A percentile compares a stretch with the other conserved stretches of the same genome.
Conservation (phyloP, 2,797 vertebrate species). For the Pseudomugil tenellus region DNA sequence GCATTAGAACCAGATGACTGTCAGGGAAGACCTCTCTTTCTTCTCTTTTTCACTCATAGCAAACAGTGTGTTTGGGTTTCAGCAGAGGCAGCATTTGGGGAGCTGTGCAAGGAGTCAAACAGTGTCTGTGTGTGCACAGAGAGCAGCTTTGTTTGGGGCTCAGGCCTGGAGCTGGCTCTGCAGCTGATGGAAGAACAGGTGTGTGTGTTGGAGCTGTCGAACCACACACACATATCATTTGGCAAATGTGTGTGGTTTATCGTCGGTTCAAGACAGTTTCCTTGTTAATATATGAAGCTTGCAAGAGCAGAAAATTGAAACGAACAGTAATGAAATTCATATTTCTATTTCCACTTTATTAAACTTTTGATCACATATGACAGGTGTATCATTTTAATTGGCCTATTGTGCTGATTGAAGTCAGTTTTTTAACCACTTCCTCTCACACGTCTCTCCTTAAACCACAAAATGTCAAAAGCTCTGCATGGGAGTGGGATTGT, state of each 20-base stretch:
- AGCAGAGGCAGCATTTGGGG: slow-evolving; percentile 34
- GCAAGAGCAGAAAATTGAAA: slow-evolving; percentile 2
- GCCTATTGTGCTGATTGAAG: slow-evolving; percentile 12
- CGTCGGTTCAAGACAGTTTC: slow-evolving; percentile 25
- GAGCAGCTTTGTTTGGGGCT: slow-evolving; percentile 67
- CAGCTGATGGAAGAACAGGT: slow-evolving; percentile 57
- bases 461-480: slow-evolving; percentile 3
- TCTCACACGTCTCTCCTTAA: background rate
- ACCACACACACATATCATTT: slow-evolving; percentile 51
- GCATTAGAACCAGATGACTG: slow-evolving; percentile 85
- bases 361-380: slow-evolving; percentile 12
- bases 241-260: slow-evolving; percentile 39
- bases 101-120: slow-evolving; percentile 47
- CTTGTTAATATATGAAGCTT: slow-evolving; percentile 14
- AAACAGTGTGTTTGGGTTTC: slow-evolving; percentile 66
- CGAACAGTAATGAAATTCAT: background rate
- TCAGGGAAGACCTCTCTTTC: slow-evolving; percentile 66
- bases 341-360: background rate
- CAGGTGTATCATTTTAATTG: slow-evolving; percentile 26
- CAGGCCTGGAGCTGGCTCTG: slow-evolving; percentile 33
- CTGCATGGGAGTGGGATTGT: slow-evolving; percentile 15
- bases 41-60: slow-evolving; percentile 56
- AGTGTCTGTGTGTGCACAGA: slow-evolving; percentile 64
- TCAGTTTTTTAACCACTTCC: background rate
- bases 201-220: slow-evolving; percentile 52